phyloP scores from a whole-genome alignment of 2,113 vertebrate species.

The Microcebus ravelobensis region DNA sequence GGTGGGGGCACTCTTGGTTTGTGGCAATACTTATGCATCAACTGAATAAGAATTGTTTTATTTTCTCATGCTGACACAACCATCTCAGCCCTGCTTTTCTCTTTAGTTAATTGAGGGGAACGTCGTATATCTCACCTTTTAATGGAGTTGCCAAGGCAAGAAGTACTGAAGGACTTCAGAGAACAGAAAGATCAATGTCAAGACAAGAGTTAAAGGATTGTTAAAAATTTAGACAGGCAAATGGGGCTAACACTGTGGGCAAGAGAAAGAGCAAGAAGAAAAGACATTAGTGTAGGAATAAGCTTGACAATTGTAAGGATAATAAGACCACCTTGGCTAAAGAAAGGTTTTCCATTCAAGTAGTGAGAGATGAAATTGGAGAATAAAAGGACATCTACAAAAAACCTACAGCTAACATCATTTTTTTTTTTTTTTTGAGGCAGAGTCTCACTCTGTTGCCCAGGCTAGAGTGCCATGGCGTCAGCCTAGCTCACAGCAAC shows the following conservation, averaged over 20 bases:
- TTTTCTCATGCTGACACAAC: background rate
- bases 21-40: background rate
- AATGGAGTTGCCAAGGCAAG: background rate
- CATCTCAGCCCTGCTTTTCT: background rate
- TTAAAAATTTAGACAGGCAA: background rate
- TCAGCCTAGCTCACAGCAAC: no score
- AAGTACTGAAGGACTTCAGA: background rate
- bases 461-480: no score
- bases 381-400: background rate
- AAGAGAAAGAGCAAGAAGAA: background rate
- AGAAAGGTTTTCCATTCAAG: background rate
- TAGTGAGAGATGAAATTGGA: background rate
- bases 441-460: no score
- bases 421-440: background rate
- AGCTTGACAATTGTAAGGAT: background rate
- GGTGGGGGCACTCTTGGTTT: background rate
- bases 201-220: background rate
- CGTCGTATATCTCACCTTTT: background rate
- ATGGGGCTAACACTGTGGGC: background rate
- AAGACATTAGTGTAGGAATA: background rate
- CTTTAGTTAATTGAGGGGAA: background rate
- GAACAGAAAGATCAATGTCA: background rate
- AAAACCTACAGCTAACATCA: background rate
- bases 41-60: background rate
- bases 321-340: background rate